Percentiles rank a stretch among this genome's conserved stretches.
Conservation (phyloP, 2,888 invertebrate species). For the Troilus luridus region DNA sequence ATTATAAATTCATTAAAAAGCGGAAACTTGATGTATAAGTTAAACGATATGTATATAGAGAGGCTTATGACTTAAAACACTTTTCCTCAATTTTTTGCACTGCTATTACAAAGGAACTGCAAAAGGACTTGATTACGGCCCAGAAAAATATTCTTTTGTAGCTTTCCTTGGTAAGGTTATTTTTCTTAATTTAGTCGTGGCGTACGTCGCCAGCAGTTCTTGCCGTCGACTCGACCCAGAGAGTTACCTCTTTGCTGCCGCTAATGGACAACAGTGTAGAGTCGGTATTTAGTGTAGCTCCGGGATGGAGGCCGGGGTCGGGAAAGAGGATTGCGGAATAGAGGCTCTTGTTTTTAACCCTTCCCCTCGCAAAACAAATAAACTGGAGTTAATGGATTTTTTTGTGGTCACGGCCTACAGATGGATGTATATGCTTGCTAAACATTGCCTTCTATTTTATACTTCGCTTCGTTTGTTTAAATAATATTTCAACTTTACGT, state of each 20-base stretch:
- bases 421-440: conserved; percentile 4
- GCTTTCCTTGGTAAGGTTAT: no score
- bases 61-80: no score
- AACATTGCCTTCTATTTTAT: conserved; percentile 20
- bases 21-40: no score
- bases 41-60: no score
- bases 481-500: neutral
- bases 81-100: no score
- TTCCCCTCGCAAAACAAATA: conserved; percentile 32
- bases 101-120: no score
- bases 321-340: neutral
- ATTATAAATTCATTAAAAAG: no score
- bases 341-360: conserved; percentile 2
- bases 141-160: no score
- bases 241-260: neutral
- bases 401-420: conserved; percentile 9
- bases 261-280: neutral
- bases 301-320: neutral
- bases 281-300: neutral
- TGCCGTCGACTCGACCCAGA: neutral
- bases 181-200: neutral
- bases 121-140: no score
- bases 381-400: conserved; percentile 48
- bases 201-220: neutral
- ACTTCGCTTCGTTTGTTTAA: neutral